Conservation (phyloP, 2,888 invertebrate genomes). For the Cylloceria caligata region DNA sequence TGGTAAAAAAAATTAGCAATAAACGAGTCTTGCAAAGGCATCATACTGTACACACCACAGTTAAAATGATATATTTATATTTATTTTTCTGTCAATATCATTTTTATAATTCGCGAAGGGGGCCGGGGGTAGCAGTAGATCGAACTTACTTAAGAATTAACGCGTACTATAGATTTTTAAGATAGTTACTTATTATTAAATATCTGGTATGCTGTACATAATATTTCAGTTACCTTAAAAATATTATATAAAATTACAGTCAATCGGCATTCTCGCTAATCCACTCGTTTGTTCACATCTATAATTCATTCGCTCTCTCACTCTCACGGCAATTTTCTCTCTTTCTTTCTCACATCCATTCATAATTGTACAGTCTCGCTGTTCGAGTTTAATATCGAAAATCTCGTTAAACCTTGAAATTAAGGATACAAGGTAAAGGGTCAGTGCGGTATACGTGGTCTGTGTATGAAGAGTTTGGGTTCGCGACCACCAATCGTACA, state of each 20-base stretch:
- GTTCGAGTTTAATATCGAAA: constrained; percentile 53
- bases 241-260: constrained; percentile 84
- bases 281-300: constrained; percentile 66
- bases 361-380: constrained; percentile 72
- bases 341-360: constrained; percentile 58
- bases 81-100: neutral
- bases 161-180: constrained; percentile 71
- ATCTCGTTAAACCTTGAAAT: constrained; percentile 51
- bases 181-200: constrained; percentile 83
- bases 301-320: constrained; percentile 64
- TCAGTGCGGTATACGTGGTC: constrained; percentile 7
- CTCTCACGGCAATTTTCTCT: constrained; percentile 58
- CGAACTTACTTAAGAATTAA: neutral
- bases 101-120: neutral
- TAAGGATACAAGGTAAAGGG: constrained; percentile 29
- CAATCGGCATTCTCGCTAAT: constrained; percentile 76
- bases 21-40: neutral
- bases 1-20: neutral
- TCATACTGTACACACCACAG: neutral
- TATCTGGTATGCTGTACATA: constrained; percentile 84
- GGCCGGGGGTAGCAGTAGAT: neutral
- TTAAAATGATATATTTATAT: constrained; percentile 6
- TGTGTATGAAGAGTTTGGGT: constrained; percentile 39
- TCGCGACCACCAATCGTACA: constrained; percentile 54
- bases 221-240: constrained; percentile 83